Evolutionary conservation across 2,888 invertebrate genomes (phyloP), one percentile per base, ranked within the genome.

Genomic region (Sicus ferrugineus): DNA sequence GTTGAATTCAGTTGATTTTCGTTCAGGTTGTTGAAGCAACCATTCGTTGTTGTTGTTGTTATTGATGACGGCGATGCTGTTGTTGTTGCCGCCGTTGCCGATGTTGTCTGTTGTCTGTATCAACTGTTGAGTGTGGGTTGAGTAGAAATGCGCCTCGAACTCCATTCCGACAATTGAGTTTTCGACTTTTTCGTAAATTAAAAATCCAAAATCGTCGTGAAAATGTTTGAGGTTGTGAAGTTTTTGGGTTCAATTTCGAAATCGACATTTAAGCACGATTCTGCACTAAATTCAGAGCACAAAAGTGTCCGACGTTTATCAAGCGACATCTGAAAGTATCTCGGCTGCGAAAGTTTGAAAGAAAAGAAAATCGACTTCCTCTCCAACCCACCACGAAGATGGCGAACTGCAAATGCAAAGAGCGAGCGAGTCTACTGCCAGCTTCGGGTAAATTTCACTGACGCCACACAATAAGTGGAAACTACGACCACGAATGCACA

Each of bases 391-490:
- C 2, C 21, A 21, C 50, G 21, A 52, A 19, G 9, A 52, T 3
- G 19, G 21, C 6, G 19, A 46, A n/a, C n/a, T n/a, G n/a, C n/a
- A n/a, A n/a, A n/a, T n/a, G n/a, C n/a, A n/a, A n/a, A 46, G 5
- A 19, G 38, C 38, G 38, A 34, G 19, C 23, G 42, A 61, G 21
- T 11, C 23, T 34, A 65, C 31, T 54, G 65, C 31, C 65, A 34
- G 34, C 54, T 52, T 65, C 65, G 52, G 65, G 34, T 54, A 34
- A n/a, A 50, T 64, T 50, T 19, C 34, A 34, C 54, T 65, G 65
- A 65, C 65, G 54, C 65, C 52, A 54, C 14, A 42, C 7, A 54
- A 56, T 1, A 26, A 54, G 28, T 54, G 28, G n/a, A n/a, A 16
- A 28, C 54, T 1, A 54, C n/a, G 2, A 7, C 21, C 19, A 3